These are phyloP conservation scores for Myocastor coypus DNA, from an alignment of 2,113 vertebrate species.

Conservation along the genomic window DNA sequence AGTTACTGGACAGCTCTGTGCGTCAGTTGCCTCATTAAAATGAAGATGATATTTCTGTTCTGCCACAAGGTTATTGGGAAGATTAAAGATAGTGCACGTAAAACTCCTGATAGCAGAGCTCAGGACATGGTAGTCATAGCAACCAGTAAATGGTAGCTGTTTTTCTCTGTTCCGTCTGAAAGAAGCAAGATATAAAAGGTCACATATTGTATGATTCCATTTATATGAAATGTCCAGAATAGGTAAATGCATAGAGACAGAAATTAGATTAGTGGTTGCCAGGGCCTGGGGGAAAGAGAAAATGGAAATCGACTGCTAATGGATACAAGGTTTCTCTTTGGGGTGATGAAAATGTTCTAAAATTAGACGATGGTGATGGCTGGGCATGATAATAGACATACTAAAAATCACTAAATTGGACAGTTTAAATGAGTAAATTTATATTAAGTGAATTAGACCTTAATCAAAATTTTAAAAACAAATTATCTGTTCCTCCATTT, in stretches of 20 bases:
- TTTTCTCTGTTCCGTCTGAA: conserved; percentile 73
- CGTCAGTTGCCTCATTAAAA: conserved; percentile 64
- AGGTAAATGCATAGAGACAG: conserved; percentile 70
- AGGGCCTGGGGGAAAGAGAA: not conserved
- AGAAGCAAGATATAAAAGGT: conserved; percentile 72
- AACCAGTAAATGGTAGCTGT: conserved; percentile 76
- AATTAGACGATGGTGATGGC: conserved; percentile 42
- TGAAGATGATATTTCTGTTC: conserved; percentile 61
- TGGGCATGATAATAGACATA: conserved; percentile 34
- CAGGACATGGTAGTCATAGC: conserved; percentile 66
- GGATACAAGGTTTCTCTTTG: conserved; percentile 40
- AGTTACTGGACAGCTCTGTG: conserved; percentile 35
- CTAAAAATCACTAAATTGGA: conserved; percentile 59
- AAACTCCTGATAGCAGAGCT: conserved; percentile 61
- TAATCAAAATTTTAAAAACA: conserved; percentile 25
- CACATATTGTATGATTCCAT: conserved; percentile 70
- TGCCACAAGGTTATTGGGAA: conserved; percentile 64
- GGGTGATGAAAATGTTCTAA: conserved; percentile 59
- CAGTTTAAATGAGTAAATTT: not conserved
- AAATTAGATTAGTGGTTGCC: conserved; percentile 73
- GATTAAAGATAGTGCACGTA: conserved; percentile 73
- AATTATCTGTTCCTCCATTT: not conserved
- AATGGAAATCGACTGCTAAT: conserved; percentile 56
- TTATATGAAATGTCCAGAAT: conserved; percentile 73
- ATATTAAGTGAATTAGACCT: conserved; percentile 10